phyloP scores from a whole-genome alignment of 2,113 vertebrate genomes.

The Mastomys coucha region DNA sequence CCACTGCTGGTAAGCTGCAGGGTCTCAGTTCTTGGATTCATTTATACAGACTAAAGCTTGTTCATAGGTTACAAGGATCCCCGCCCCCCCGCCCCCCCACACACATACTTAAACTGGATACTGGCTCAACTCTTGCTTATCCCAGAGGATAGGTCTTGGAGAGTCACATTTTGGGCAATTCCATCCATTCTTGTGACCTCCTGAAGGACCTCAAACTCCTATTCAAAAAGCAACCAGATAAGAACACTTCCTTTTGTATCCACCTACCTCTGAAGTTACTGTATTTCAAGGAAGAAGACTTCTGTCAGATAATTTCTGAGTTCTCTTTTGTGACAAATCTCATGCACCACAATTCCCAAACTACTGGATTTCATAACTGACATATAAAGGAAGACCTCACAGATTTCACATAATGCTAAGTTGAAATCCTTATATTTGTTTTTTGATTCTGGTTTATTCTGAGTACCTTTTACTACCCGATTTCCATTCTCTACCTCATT shows the following conservation, averaged over 20 bases:
- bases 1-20: background rate
- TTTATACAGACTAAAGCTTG: background rate
- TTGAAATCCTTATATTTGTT: background rate
- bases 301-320: background rate
- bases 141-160: background rate
- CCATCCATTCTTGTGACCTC: background rate
- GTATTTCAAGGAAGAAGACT: background rate
- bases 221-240: background rate
- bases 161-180: background rate
- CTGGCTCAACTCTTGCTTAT: background rate
- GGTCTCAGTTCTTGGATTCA: background rate
- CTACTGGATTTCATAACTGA: background rate
- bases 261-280: background rate
- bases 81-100: accelerated
- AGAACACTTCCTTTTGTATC: background rate
- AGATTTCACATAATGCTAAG: background rate
- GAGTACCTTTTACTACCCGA: background rate
- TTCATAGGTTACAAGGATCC: background rate
- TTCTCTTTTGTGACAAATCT: background rate
- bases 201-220: background rate
- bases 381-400: background rate
- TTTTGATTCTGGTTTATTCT: background rate
- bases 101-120: background rate
- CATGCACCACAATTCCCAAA: background rate
- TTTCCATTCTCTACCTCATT: background rate